Evolutionary conservation across 64 coral and sea anemone species (phyloP).

Genomic region (Montipora cactus): DNA sequence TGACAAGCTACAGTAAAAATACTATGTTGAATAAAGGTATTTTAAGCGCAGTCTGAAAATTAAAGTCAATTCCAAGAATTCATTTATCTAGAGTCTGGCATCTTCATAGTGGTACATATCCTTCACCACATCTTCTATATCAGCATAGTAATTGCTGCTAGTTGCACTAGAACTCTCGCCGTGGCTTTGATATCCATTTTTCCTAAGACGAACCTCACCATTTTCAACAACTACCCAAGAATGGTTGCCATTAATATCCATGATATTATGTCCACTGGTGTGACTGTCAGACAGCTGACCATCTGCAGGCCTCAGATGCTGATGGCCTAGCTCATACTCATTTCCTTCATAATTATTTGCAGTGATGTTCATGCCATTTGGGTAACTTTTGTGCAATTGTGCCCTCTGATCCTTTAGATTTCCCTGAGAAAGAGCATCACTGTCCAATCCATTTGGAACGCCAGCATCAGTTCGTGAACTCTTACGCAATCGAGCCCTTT

Average conservation of each 20-base stretch:
- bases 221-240: neutral
- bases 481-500: constrained; percentile 35
- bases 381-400: neutral
- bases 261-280: neutral
- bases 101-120: constrained; percentile 37
- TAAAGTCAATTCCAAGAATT: neutral
- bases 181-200: constrained; percentile 52
- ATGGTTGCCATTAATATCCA: constrained; percentile 7
- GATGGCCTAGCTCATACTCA: neutral
- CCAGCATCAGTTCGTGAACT: neutral
- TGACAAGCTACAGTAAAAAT: neutral
- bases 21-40: neutral
- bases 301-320: constrained; percentile 11
- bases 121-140: constrained; percentile 81
- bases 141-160: constrained; percentile 91
- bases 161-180: constrained; percentile 60
- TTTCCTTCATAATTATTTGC: neutral
- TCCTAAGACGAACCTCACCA: constrained; percentile 19
- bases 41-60: neutral
- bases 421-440: constrained; percentile 9
- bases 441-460: neutral
- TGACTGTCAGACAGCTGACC: neutral
- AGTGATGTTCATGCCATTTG: neutral
- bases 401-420: constrained; percentile 16
- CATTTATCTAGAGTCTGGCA: constrained; percentile 21